Evolutionary conservation across 2,888 invertebrate species (phyloP).

Genomic region (Cyclophora albipunctata): DNA sequence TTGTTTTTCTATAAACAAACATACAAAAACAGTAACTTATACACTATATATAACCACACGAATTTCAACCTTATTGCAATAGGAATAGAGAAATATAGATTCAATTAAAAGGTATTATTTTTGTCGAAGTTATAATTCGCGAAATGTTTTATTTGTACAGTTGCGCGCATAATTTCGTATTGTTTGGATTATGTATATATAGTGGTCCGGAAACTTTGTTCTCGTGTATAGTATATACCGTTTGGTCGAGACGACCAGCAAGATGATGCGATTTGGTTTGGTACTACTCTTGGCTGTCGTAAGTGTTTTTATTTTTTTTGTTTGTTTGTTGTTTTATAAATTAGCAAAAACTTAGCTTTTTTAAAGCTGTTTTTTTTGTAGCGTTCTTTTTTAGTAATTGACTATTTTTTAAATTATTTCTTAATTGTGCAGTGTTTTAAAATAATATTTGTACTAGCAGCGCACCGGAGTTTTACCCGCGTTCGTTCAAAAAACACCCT

Average conservation of each 20-base stretch:
- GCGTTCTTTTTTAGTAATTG: too few relatives aligned
- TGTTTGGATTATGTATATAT: slow-evolving; percentile 51
- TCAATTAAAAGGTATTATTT: background rate
- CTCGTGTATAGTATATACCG: slow-evolving; percentile 68
- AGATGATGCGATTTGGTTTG: slow-evolving; percentile 56
- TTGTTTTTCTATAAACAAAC: slow-evolving; percentile 31
- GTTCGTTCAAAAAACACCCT: too few relatives aligned
- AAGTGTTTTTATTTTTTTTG: slow-evolving; percentile 28
- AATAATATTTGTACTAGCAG: too few relatives aligned
- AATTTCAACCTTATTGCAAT: slow-evolving; percentile 8
- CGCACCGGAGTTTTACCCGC: too few relatives aligned
- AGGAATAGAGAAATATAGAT: slow-evolving; percentile 1
- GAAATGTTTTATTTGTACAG: slow-evolving; percentile 39
- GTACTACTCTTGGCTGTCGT: slow-evolving; percentile 53
- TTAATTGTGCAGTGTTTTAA: too few relatives aligned
- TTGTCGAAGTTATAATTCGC: slow-evolving; percentile 16
- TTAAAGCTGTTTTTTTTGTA: too few relatives aligned
- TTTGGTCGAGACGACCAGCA: slow-evolving; percentile 53
- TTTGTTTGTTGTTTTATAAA: background rate
- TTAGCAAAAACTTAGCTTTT: too few relatives aligned
- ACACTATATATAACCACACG: slow-evolving; percentile 3
- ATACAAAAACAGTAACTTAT: slow-evolving; percentile 6
- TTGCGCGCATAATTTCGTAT: slow-evolving; percentile 33
- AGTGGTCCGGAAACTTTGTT: slow-evolving; percentile 21
- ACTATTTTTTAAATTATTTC: background rate